Percentiles rank a stretch among this genome's conserved stretches.
These are phyloP conservation scores for Carcina quercana DNA, from an alignment of 2,888 invertebrate species.

Conservation along the genomic window DNA sequence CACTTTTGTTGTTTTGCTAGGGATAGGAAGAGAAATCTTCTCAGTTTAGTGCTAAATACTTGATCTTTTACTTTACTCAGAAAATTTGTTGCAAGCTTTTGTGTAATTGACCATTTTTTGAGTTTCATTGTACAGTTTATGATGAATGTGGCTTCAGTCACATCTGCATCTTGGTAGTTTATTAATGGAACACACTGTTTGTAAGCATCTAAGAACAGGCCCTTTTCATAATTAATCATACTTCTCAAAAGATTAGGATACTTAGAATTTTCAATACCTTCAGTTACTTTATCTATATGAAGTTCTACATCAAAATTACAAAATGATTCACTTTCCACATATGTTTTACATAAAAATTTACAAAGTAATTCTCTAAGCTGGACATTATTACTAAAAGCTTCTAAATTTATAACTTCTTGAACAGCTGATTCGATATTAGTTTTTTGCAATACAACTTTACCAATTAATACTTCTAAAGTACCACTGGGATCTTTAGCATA, in stretches of 20 bases:
- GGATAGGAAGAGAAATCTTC: slow-evolving; percentile 45
- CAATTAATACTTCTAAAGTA: slow-evolving; percentile 38
- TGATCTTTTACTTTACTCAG: slow-evolving; percentile 46
- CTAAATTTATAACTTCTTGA: slow-evolving; percentile 37
- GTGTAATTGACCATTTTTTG: slow-evolving; percentile 54
- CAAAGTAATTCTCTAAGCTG: slow-evolving; percentile 49
- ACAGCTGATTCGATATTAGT: slow-evolving; percentile 31
- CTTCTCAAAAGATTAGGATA: slow-evolving; percentile 77
- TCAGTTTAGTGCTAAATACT: slow-evolving; percentile 32
- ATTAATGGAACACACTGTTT: slow-evolving; percentile 58
- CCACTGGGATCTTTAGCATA: slow-evolving; percentile 33
- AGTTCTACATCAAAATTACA: slow-evolving; percentile 51
- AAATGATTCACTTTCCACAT: slow-evolving; percentile 42
- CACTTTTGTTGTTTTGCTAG: slow-evolving; percentile 65
- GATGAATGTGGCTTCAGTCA: slow-evolving; percentile 48
- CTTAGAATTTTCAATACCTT: slow-evolving; percentile 74
- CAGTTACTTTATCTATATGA: slow-evolving; percentile 67
- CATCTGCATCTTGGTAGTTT: slow-evolving; percentile 51
- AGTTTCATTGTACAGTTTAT: slow-evolving; percentile 54
- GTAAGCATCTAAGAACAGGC: slow-evolving; percentile 72
- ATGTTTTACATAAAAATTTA: slow-evolving; percentile 44
- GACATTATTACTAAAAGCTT: slow-evolving; percentile 41
- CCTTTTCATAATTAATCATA: slow-evolving; percentile 65
- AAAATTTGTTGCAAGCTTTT: slow-evolving; percentile 56
- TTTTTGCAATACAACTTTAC: slow-evolving; percentile 46